These are phyloP conservation scores for Brachypterus glaber DNA, from an alignment of 2,888 invertebrate genomes.

Conservation along the genomic window DNA sequence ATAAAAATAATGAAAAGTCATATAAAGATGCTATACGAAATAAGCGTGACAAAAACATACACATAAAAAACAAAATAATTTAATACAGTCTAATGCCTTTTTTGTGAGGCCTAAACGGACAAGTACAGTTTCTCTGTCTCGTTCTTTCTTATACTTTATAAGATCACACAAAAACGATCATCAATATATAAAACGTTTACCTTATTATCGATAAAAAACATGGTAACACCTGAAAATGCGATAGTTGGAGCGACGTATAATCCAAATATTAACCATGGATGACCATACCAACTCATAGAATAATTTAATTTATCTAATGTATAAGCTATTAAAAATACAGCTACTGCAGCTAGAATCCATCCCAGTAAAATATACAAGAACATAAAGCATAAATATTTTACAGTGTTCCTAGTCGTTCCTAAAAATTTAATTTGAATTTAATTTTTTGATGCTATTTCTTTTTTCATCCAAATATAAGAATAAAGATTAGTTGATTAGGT, in stretches of 20 bases:
- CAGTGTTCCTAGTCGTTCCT: constrained; percentile 21
- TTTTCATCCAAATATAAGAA: too few species aligned
- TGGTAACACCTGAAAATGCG: constrained; percentile 18
- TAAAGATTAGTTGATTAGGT: too few species aligned
- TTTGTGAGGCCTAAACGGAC: too few species aligned
- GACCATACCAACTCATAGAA: constrained; percentile 32
- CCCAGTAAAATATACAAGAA: constrained; percentile 23
- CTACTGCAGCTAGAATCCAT: constrained; percentile 23
- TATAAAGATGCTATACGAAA: too few species aligned
- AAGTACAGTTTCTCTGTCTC: too few species aligned
- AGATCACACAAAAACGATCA: not conserved
- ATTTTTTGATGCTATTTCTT: not conserved
- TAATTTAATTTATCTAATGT: constrained; percentile 23
- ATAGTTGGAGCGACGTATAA: constrained; percentile 28
- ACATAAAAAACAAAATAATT: too few species aligned
- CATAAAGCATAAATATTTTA: constrained; percentile 20
- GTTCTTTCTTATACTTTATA: not conserved
- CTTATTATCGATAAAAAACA: constrained; percentile 23
- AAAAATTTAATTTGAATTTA: constrained; percentile 9
- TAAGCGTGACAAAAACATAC: too few species aligned
- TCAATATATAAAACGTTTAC: constrained; percentile 15
- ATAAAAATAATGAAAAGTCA: too few species aligned
- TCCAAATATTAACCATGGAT: constrained; percentile 29
- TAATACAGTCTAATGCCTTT: too few species aligned
- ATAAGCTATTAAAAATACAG: constrained; percentile 19